Percentiles rank a stretch among this genome's conserved stretches.
Conservation (phyloP, 2,113 vertebrate genomes). For the Anoura caudifer region DNA sequence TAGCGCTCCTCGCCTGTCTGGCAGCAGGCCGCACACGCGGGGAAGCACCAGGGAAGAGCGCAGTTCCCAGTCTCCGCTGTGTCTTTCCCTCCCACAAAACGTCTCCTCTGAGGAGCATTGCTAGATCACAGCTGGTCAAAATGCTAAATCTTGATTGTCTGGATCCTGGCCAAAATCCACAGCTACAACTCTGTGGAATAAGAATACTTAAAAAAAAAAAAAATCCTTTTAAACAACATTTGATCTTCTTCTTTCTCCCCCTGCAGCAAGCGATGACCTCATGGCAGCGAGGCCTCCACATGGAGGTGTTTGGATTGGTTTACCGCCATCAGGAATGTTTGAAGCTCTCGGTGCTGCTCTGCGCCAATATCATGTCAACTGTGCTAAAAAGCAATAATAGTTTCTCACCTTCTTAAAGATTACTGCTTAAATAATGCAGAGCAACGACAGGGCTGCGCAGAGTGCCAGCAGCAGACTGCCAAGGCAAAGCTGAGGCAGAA, state of each 20-base stretch:
- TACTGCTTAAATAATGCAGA: conserved; percentile 74
- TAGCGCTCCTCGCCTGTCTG: conserved; percentile 60
- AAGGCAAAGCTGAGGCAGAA: conserved; percentile 71
- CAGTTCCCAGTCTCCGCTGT: conserved; percentile 69
- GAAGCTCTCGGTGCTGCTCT: conserved; percentile 61
- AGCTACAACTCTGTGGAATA: conserved; percentile 72
- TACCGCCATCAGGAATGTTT: conserved; percentile 77
- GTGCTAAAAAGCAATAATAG: conserved; percentile 76
- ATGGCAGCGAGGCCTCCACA: conserved; percentile 71
- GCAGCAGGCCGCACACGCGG: conserved; percentile 28
- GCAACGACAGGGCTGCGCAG: conserved; percentile 54
- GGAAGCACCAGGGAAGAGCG: conserved; percentile 52
- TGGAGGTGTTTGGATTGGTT: conserved; percentile 82
- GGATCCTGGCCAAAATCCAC: conserved; percentile 78
- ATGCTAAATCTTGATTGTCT: conserved; percentile 78
- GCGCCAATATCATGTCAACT: conserved; percentile 76
- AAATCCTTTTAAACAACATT: conserved; percentile 69
- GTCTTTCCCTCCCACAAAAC: conserved; percentile 74
- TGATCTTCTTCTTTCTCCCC: conserved; percentile 71
- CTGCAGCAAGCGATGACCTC: conserved; percentile 77
- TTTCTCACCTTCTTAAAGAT: conserved; percentile 82
- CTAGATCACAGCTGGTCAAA: conserved; percentile 81
- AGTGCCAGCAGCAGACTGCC: conserved; percentile 71
- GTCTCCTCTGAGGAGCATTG: conserved; percentile 78
- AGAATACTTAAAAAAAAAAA: conserved; percentile 64